Evolutionary conservation across 2,888 invertebrate genomes (phyloP), one percentile per base, ranked within the genome.

Genomic region (Galeruca laticollis): DNA sequence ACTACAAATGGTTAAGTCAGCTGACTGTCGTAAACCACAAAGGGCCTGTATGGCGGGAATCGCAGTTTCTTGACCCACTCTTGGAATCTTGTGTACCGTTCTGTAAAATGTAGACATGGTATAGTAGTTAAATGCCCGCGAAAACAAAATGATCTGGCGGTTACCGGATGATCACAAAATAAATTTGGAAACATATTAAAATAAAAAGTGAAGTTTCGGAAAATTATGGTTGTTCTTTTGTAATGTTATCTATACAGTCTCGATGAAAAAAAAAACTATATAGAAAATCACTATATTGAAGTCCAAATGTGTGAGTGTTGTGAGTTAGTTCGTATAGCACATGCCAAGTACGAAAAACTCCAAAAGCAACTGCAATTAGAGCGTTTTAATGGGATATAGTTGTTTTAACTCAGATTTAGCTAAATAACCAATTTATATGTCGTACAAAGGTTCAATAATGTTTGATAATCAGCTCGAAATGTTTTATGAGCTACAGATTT

Each of bases 1-100:
- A 47, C 47, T 18, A 47, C 18, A 73, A 76, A 75, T 75, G 75
- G 59, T 61, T 73, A 63, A 65, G 74, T 76, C 76, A 76, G 76
- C 76, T 76, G 76, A 76, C 75, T 73, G 76, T 26, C 6, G 26
- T n/a, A n/a, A 21, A 68, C 71, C 69, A 71, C 71, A 72, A 72
- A 72, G 71, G 71, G 69, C 71, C 62, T 62, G 66, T 66, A 72
- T 69, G 71, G 71, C 71, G 71, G 69, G 71, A 69, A 72, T 66
- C 62, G 62, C 51, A 65, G 70, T 79, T 72, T 72, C 67, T 72
- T 72, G 70, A 72, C 72, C 72, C 72, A 72, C 72, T 72, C 63
- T 68, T 65, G 70, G 72, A 72, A 72, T 72, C 68, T 68, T 65
- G 69, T 65, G 62, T 72, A 72, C 68, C 66, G 71, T 68, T 71